These are phyloP conservation scores for Tiliqua scincoides DNA, from an alignment of 2,113 vertebrate genomes.

Conservation along the genomic window DNA sequence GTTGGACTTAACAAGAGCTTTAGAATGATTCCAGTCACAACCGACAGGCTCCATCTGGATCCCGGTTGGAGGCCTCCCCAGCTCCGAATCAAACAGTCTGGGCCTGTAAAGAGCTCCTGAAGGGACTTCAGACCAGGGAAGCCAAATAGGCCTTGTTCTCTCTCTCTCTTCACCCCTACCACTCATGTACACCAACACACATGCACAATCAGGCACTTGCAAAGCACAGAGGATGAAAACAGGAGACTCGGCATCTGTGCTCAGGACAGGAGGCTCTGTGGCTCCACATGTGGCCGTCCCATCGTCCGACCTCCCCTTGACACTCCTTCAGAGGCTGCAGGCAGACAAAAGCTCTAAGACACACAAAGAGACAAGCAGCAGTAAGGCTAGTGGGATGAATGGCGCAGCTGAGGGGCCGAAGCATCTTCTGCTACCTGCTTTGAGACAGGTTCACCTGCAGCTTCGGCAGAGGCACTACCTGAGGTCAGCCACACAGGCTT, in stretches of 20 bases:
- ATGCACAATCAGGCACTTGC: not conserved
- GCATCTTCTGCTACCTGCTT: not conserved
- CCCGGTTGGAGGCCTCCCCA: slow-evolving; percentile 55
- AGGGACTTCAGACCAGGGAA: slow-evolving; percentile 21
- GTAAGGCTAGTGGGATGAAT: not conserved
- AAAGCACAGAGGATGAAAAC: not conserved
- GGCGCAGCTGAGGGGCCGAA: not conserved
- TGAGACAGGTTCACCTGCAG: not conserved
- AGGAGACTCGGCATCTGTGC: accelerated
- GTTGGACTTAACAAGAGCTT: slow-evolving; percentile 71
- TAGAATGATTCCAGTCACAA: slow-evolving; percentile 68
- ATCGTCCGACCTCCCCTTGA: slow-evolving; percentile 33
- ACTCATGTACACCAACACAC: not conserved
- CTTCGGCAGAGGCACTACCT: slow-evolving; percentile 12
- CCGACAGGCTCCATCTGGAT: slow-evolving; percentile 68
- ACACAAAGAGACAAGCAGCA: not conserved
- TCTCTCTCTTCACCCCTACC: too few species aligned
- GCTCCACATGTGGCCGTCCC: slow-evolving; percentile 44
- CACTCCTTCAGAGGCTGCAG: slow-evolving; percentile 11
- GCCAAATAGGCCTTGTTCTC: not conserved
- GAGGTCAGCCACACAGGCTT: slow-evolving; percentile 28
- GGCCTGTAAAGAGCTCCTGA: slow-evolving; percentile 22
- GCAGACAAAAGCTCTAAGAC: not conserved
- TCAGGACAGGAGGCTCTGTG: slow-evolving; percentile 28
- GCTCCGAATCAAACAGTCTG: slow-evolving; percentile 34